Evolutionary conservation across 2,113 vertebrate species (phyloP).

Genomic region (Tursiops truncatus): DNA sequence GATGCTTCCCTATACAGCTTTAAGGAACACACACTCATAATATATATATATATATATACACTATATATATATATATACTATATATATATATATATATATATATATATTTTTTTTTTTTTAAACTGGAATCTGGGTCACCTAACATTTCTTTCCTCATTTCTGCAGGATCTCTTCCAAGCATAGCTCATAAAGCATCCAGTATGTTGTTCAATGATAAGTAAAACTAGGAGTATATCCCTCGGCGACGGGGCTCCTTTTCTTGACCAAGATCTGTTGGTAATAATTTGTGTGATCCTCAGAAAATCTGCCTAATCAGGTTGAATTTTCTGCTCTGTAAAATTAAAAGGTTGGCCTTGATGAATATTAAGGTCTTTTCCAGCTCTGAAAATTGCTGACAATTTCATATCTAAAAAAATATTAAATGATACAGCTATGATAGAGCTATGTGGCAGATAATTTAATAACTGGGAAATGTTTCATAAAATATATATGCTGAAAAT

Average conservation of each 20-base stretch:
- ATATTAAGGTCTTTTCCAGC: not conserved
- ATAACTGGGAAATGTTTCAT: not conserved
- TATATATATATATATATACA: too few species aligned
- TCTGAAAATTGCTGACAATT: not conserved
- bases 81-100: not conserved
- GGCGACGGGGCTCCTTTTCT: not conserved
- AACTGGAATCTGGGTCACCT: not conserved
- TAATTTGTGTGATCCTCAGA: not conserved
- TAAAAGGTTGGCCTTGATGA: not conserved
- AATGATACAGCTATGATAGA: not conserved
- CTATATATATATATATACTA: too few species aligned
- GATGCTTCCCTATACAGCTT: not conserved
- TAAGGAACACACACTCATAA: not conserved
- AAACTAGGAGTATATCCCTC: not conserved
- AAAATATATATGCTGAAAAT: not conserved
- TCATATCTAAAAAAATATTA: not conserved
- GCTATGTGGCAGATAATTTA: not conserved
- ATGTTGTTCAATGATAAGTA: not conserved
- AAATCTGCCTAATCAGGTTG: not conserved
- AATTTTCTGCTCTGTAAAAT: not conserved
- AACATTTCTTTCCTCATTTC: not conserved
- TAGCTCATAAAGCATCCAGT: not conserved
- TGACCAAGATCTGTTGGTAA: not conserved
- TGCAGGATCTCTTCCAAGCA: not conserved
- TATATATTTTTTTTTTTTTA: not conserved